Base-by-base conservation (phyloP, 2,888 invertebrate genomes). In the Leucophora obtusa region DNA sequence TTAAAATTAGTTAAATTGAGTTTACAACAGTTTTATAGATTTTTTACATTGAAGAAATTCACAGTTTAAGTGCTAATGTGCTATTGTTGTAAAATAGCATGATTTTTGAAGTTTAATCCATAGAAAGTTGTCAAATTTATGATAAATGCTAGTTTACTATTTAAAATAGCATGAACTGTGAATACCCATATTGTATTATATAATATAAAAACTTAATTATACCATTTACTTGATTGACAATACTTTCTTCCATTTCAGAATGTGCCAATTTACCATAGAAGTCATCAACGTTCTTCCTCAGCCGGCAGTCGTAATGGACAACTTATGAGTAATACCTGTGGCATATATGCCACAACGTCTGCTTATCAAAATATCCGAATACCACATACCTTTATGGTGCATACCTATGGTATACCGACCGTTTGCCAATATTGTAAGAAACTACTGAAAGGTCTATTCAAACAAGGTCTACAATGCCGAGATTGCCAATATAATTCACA, bases 401-500 rank as follows among this genome's bases (percentile, higher is more conserved):
- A 99, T 92, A 95, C 96, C 70, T 99, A 99, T 92, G 98, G 97
- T 59, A 93, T 97, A 63, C 99, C 98, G 70, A 99, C 99, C 0
- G 95, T 99, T 18, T 99, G 99, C 89, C 96, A 98, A 86, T 93
- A 94, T 90, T 99, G 99, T 92, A 97, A 97, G 91, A 97, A 97
- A 91, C 93, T 99, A 86, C 93, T 99, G 83, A 95, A 96, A 84
- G 99, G 99, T 0, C 92, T 99, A 63, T 98, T 98, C 91, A 97
- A 96, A 89, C 98, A 99, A 91, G 99, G 99, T 74, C 91, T 98
- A 85, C 99, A 99, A 91, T 99, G 99, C 91, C 95, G 96, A 90
- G 99, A 98, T 92, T 98, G 98, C 91, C 97, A 97, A 89, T 97
- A 96, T 91, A 98, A 98, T 92, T 96, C 96, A 82, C 98, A 98